phyloP scores from a whole-genome alignment of 2,113 vertebrate species.

The Sciurus niger region DNA sequence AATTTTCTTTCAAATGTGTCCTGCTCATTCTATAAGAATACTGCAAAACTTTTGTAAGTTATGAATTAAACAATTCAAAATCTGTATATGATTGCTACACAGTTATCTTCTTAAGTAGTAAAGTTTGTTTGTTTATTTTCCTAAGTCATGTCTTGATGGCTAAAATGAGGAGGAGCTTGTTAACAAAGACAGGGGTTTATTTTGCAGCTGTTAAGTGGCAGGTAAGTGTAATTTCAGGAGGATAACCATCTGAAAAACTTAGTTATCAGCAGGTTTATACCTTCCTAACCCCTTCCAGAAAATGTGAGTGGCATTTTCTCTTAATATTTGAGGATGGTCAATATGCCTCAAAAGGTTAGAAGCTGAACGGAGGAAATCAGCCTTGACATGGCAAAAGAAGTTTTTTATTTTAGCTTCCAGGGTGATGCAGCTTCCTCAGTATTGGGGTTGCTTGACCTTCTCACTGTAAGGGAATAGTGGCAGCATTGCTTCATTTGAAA shows the following conservation, averaged over 20 bases:
- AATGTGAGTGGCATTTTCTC: not conserved
- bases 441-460: not conserved
- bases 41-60: not conserved
- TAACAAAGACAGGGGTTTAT: not conserved
- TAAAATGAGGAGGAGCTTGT: not conserved
- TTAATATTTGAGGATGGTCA: not conserved
- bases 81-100: not conserved
- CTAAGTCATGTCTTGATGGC: conserved; percentile 14
- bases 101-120: conserved; percentile 28
- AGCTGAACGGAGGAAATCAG: not conserved
- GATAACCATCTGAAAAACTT: not conserved
- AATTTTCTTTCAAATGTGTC: not conserved
- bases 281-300: conserved; percentile 9
- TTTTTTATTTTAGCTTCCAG: not conserved
- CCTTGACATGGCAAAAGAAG: not conserved
- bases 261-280: not conserved
- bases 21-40: not conserved
- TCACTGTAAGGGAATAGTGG: not conserved
- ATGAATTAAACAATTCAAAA: conserved; percentile 51
- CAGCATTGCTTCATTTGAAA: conserved; percentile 14
- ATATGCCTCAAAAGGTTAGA: not conserved
- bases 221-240: not conserved
- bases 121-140: conserved; percentile 51
- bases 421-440: not conserved
- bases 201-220: conserved; percentile 1